Evolutionary conservation across 1,140 invertebrate species (phyloP), one percentile per base, ranked within the genome.

Genomic region (Drosophila simulans): DNA sequence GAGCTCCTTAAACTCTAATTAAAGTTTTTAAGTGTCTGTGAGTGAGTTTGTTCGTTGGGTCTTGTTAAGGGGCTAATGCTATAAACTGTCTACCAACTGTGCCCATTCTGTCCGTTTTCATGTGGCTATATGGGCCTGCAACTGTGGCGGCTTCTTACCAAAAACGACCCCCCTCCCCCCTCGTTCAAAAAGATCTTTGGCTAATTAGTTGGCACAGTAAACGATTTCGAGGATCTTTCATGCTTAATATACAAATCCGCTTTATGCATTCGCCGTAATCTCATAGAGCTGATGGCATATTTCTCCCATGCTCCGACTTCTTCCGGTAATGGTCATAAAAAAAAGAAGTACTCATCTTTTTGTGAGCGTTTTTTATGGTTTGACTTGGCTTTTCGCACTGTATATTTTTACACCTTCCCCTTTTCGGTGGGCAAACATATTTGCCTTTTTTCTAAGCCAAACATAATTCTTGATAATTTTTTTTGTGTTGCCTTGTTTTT

Each of bases 1-100:
- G 43, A 40, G 78, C 75, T 86, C 70, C 79, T 86, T 86, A 86
- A 86, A 88, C 79, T 86, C 83, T 86, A 86, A 86, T 86, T 86
- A 86, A 86, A 77, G 83, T 86, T 59, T 77, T 85, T 77, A 79
- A 69, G 62, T 78, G 82, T 60, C 54, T 64, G 51, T 66, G 40
- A 39, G 51, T 45, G 53, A 4, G n/a, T n/a, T 5, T 15, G n/a
- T 45, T 46, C 58, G 53, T 65, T 75, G 58, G 71, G 60, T 59
- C 54, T 48, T 70, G 63, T 55, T 48, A 45, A 55, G 51, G 35
- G 52, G 52, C 52, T 70, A 71, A 71, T 76, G 73, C 72, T 77
- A 77, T 69, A 60, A 77, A 76, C 80, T 86, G 75, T 76, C 83
- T 88, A 68, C 52, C 20, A 42, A 42, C 45, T 89, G 83, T 88